Conservation (phyloP, 2,888 invertebrate species). For the Neoascia interrupta region DNA sequence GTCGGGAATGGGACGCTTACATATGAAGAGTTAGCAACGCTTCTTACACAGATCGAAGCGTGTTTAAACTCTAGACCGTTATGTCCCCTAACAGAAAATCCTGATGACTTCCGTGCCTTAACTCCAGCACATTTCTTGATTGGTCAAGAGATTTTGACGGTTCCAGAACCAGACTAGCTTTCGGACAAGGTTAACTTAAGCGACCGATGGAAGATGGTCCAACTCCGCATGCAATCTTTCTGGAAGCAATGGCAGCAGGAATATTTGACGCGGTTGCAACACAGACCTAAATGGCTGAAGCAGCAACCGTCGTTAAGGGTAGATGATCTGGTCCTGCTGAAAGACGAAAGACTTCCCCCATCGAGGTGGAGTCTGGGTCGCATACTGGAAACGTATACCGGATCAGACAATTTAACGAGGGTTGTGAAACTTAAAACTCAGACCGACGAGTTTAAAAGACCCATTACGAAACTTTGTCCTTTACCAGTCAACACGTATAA, state of each 20-base stretch:
- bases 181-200: neutral
- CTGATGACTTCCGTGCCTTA: neutral
- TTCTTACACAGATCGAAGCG: neutral
- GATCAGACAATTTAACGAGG: too few relatives aligned
- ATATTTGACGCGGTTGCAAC: neutral
- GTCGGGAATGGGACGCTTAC: neutral
- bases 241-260: neutral
- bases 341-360: too few relatives aligned
- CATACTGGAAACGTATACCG: too few relatives aligned
- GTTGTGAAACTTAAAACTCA: too few relatives aligned
- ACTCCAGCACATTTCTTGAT: neutral
- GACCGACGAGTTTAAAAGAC: too few relatives aligned
- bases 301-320: too few relatives aligned
- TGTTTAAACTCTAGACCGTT: neutral
- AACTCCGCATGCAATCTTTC: neutral
- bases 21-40: neutral
- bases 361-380: too few relatives aligned
- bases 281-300: slow-evolving; percentile 1
- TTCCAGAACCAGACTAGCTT: neutral
- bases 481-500: neutral
- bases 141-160: neutral
- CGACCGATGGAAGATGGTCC: neutral
- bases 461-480: neutral
- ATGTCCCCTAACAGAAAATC: neutral
- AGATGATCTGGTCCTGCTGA: neutral